Evolutionary conservation across 2,888 invertebrate genomes (phyloP), one percentile per base, ranked within the genome.

Genomic region (Digitonthophagus gazella): DNA sequence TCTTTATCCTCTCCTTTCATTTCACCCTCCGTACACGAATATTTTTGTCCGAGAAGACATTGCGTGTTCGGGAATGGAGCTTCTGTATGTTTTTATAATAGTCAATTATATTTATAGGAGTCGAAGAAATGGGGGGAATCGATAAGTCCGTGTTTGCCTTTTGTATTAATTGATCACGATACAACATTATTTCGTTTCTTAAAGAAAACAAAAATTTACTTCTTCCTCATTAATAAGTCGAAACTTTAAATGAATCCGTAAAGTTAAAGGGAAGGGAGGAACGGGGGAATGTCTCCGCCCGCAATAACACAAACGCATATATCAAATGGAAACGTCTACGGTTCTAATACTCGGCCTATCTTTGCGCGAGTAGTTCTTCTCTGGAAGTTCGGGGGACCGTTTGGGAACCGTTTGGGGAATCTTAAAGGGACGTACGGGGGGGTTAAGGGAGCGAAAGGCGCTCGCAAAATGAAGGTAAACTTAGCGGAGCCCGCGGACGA

Each of bases 41-140:
- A n/a, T n/a, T 68, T 65, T 68, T 68, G 65, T 64, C 64, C 54
- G 65, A 58, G 64, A 65, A 65, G 54, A 61, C 58, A 58, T 69
- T 69, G 68, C 68, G 68, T 69, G 68, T 69, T 69, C 55, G 20
- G 68, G 28, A 44, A 44, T 61, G 61, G 19, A 61, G 61, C 18
- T 14, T 69, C 65, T 69, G 66, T 69, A 69, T 69, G 68, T 69
- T 69, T 69, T 69, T 69, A 69, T 69, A 69, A 69, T 69, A 69
- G 65, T 65, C 68, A 69, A 69, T 69, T 69, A 69, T 69, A 69
- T 69, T 69, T 69, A 69, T 69, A 69, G 68, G 68, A 69, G 28
- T 44, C 28, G 28, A 8, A 11, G 28, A 44, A 44, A 44, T 8
- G 8, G 28, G 28, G 28, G 28, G 28, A 44, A 44, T 44, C 28